Base-by-base conservation (phyloP, 2,113 vertebrate species). In the Macheiramphus alcinus region DNA sequence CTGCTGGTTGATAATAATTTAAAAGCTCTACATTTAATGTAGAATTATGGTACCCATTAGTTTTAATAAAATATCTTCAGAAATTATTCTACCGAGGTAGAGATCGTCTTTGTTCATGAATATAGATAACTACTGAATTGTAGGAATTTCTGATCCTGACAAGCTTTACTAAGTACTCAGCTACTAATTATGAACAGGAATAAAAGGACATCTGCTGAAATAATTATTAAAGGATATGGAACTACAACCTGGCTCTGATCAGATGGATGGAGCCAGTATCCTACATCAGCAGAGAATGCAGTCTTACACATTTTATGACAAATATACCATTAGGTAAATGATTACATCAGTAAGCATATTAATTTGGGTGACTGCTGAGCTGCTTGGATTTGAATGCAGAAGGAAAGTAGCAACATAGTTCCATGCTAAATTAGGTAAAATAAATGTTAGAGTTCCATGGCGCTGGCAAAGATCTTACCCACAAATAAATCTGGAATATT, bases 181-280 rank as follows among this genome's bases (percentile, higher is more conserved):
- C 66, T 92, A 75, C 75, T 82, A 95, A 96, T 96, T 96, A 82
- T 56, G 72, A 93, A 79, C n/a, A 78, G 63, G 62, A 93, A 93
- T 87, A 88, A 94, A 91, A 96, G 63, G 72, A 86, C 85, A 91
- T 76, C 73, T 97, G 56, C 80, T 94, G 94, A 94, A 95, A 91
- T 81, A 93, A 87, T 90, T 95, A 88, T 94, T 95, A 95, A 91
- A 89, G 14, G 31, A 72, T 73, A 32, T 63, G 52, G 6, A 38
- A 50, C 43, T 79, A 73, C 87, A 93, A 29, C 31, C 58, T 93
- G 62, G 47, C 56, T 90, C 88, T 93, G 88, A 87, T 87, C 68
- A 85, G 48, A 78, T 78, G 85, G 72, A 67, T 75, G 29, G 36
- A 78, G 13, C 32, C 40, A 61, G 15, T 85, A 59, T 90, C 36